Percentiles rank a stretch among this genome's conserved stretches.
These are phyloP conservation scores for Toxotes chatareus DNA, from an alignment of 2,113 vertebrate species.

Conservation along the genomic window DNA sequence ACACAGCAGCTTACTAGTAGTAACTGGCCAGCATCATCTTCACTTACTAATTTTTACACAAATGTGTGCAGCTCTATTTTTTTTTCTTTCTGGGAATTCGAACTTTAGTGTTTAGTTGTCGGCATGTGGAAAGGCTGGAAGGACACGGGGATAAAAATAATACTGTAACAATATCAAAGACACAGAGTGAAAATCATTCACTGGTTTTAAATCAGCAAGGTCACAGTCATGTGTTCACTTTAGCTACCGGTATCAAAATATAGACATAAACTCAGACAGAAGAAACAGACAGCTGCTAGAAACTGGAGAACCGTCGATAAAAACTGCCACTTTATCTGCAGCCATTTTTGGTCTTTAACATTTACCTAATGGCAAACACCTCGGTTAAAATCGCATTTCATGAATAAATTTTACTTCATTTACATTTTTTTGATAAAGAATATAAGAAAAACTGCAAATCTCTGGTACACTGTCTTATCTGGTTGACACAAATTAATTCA, in stretches of 20 bases:
- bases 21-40: no score
- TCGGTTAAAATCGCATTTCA: not conserved
- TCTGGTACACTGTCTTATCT: constrained; percentile 25
- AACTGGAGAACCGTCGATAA: not conserved
- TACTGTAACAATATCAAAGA: not conserved
- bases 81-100: not conserved
- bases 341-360: not conserved
- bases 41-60: not conserved
- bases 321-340: not conserved
- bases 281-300: not conserved
- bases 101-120: not conserved
- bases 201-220: not conserved
- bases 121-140: not conserved
- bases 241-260: not conserved
- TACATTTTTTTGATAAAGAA: constrained; percentile 5
- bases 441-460: not conserved
- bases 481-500: constrained; percentile 24
- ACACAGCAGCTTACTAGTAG: no score
- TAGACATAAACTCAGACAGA: not conserved
- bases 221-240: not conserved
- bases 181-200: not conserved
- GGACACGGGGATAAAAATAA: not conserved
- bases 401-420: constrained; percentile 16
- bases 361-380: constrained; percentile 9
- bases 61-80: not conserved